Evolutionary conservation across 2,888 invertebrate genomes (phyloP).

Genomic region (Chesias legatella): DNA sequence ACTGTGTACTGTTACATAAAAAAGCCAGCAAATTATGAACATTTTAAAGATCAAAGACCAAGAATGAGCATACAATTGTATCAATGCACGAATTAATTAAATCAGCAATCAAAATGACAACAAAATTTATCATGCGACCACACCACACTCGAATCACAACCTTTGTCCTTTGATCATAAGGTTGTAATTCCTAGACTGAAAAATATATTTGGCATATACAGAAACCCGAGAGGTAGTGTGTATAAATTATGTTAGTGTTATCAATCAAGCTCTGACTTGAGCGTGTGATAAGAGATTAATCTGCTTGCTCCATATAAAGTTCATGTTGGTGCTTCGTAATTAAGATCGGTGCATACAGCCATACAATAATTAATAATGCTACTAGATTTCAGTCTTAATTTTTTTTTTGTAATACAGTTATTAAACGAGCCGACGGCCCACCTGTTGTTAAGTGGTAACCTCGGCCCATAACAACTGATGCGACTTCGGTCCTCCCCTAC

Average conservation of each 20-base stretch:
- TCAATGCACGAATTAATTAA: not conserved
- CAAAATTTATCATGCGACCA: conserved; percentile 2
- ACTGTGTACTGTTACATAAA: too few species aligned
- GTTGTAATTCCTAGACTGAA: not conserved
- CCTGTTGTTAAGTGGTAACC: too few species aligned
- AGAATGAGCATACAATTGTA: conserved; percentile 2
- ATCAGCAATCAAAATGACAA: conserved; percentile 6
- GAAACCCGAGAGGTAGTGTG: conserved; percentile 1
- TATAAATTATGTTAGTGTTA: conserved; percentile 25
- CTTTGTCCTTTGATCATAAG: not conserved
- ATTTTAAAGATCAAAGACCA: too few species aligned
- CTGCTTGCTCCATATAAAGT: conserved; percentile 30
- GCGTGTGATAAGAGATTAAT: conserved; percentile 30
- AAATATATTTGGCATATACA: conserved; percentile 9
- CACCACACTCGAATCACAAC: not conserved
- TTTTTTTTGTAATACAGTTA: too few species aligned
- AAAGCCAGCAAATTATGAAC: too few species aligned
- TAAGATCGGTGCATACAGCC: not conserved
- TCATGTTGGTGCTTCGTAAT: conserved; percentile 12
- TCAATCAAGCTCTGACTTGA: conserved; percentile 28
- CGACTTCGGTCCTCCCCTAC: too few species aligned
- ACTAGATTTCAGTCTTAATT: too few species aligned
- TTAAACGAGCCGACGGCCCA: too few species aligned
- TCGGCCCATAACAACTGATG: too few species aligned
- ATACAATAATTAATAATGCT: not conserved